Conservation (phyloP, 2,888 invertebrate genomes). For the Eumacrocentrus americanus region DNA sequence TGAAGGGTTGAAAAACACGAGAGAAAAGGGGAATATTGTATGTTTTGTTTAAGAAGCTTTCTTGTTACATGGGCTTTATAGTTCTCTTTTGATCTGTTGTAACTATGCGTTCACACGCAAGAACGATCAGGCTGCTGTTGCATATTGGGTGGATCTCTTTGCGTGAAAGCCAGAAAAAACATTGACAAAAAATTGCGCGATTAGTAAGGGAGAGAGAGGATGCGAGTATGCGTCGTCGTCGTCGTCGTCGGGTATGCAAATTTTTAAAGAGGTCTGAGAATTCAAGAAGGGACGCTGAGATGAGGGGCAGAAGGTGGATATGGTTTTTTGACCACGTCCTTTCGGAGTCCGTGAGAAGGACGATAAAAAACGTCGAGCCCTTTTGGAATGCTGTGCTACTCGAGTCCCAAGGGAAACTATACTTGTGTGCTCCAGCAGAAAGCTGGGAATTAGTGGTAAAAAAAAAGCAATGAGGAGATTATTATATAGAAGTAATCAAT, state of each 20-base stretch:
- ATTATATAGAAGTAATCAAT: constrained; percentile 9
- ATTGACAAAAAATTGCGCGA: constrained; percentile 27
- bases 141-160: not conserved
- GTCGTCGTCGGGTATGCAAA: constrained; percentile 42
- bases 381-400: constrained; percentile 23
- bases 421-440: constrained; percentile 13
- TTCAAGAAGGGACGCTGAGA: constrained; percentile 34
- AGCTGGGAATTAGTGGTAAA: constrained; percentile 6
- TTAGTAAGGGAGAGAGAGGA: constrained; percentile 22
- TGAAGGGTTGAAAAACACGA: not conserved
- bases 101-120: constrained; percentile 36
- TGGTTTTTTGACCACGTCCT: constrained; percentile 49
- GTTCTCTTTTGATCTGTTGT: constrained; percentile 14
- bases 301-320: constrained; percentile 32
- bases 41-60: constrained; percentile 8
- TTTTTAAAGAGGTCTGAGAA: constrained; percentile 39
- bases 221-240: too few relatives aligned
- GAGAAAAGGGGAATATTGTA: not conserved
- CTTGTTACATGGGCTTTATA: not conserved
- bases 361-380: constrained; percentile 36
- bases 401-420: constrained; percentile 18
- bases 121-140: constrained; percentile 6
- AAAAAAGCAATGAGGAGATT: constrained; percentile 10
- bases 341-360: constrained; percentile 48
- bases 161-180: constrained; percentile 10